phyloP scores from a whole-genome alignment of 64 coral and sea anemone species.

The Stylophora pistillata region DNA sequence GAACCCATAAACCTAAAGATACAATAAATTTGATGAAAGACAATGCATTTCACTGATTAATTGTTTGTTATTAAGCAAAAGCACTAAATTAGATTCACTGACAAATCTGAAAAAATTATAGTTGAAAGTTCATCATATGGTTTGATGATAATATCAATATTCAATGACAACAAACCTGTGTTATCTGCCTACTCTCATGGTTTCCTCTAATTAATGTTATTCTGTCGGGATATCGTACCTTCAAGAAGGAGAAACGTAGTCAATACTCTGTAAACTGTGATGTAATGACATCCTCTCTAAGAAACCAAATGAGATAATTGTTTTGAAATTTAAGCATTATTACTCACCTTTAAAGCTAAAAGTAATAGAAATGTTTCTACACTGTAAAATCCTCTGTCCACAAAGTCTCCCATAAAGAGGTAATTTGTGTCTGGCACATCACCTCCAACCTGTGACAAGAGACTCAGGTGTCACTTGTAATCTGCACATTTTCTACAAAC shows the following conservation, averaged over 20 bases:
- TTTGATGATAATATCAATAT: neutral
- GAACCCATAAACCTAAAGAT: slow-evolving; percentile 93
- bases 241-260: neutral
- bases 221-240: slow-evolving; percentile 99
- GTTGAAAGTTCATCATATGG: no score
- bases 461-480: neutral
- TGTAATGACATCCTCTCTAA: neutral
- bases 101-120: neutral
- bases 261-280: neutral
- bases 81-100: neutral
- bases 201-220: slow-evolving; percentile 99
- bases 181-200: slow-evolving; percentile 99
- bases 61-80: neutral
- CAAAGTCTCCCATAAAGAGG: slow-evolving; percentile 99
- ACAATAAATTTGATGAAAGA: neutral
- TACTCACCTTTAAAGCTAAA: slow-evolving; percentile 92
- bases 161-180: slow-evolving; percentile 66
- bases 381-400: slow-evolving; percentile 99
- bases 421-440: slow-evolving; percentile 99
- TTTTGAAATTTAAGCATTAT: neutral
- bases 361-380: slow-evolving; percentile 98
- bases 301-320: neutral
- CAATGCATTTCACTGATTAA: no score
- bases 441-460: slow-evolving; percentile 81
- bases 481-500: neutral